A percentile compares a stretch with the other conserved stretches of the same genome.
Conservation (phyloP, 2,888 invertebrate genomes). For the Neuroscelio doddi region DNA sequence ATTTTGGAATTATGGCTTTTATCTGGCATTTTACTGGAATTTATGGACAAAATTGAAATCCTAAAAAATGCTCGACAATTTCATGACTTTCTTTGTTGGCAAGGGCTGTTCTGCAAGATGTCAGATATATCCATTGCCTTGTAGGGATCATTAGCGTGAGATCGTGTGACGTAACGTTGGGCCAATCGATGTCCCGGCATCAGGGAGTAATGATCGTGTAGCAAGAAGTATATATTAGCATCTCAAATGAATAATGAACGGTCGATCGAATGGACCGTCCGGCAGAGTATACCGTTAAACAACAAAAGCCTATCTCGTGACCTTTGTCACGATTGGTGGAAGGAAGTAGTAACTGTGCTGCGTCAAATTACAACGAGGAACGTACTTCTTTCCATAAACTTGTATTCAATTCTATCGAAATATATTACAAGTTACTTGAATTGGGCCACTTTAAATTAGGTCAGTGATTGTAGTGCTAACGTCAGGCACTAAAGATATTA, state of each 20-base stretch:
- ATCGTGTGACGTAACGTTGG: slow-evolving; percentile 68
- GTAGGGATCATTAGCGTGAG: slow-evolving; percentile 68
- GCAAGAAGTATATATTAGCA: slow-evolving; percentile 64
- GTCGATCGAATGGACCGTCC: slow-evolving; percentile 51
- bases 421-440: not conserved
- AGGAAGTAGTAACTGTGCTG: slow-evolving; percentile 42
- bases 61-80: too few relatives aligned
- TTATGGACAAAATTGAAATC: too few relatives aligned
- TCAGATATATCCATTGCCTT: slow-evolving; percentile 66
- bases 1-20: too few relatives aligned
- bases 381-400: slow-evolving; percentile 6
- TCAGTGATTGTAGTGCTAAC: slow-evolving; percentile 23
- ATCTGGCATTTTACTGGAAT: too few relatives aligned
- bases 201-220: slow-evolving; percentile 63
- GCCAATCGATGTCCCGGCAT: slow-evolving; percentile 64
- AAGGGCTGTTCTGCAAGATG: slow-evolving; percentile 53
- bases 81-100: slow-evolving; percentile 39
- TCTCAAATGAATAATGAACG: slow-evolving; percentile 53
- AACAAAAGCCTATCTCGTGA: slow-evolving; percentile 68
- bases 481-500: slow-evolving; percentile 23
- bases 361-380: slow-evolving; percentile 29
- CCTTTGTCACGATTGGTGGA: slow-evolving; percentile 55
- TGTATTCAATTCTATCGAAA: not conserved
- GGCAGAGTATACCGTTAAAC: slow-evolving; percentile 65
- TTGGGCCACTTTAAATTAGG: slow-evolving; percentile 19